Conservation (phyloP, 2,113 vertebrate species). For the Zosterops borbonicus region DNA sequence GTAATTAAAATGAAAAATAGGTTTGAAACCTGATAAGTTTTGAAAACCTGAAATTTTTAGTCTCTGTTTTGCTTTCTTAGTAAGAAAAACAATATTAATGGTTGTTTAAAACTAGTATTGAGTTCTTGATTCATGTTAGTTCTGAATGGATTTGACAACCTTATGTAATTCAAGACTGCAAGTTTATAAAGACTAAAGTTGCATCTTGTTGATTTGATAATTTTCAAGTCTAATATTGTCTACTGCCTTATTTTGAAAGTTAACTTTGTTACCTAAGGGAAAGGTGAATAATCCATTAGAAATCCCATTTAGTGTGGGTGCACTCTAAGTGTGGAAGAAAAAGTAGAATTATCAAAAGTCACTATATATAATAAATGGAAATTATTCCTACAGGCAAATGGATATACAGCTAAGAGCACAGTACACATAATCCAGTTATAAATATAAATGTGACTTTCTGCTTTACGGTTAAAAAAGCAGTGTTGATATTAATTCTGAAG, state of each 20-base stretch:
- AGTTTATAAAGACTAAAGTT: background rate
- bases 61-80: background rate
- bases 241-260: background rate
- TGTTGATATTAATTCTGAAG: slow-evolving; percentile 59
- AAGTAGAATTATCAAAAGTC: slow-evolving; percentile 41
- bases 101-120: background rate
- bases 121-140: background rate
- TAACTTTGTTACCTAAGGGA: slow-evolving; percentile 32
- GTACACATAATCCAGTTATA: slow-evolving; percentile 53
- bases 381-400: slow-evolving; percentile 49
- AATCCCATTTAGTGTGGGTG: slow-evolving; percentile 10
- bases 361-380: slow-evolving; percentile 55
- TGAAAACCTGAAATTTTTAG: background rate
- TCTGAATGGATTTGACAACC: background rate
- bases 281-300: slow-evolving; percentile 40
- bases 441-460: slow-evolving; percentile 60
- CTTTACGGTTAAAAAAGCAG: slow-evolving; percentile 58
- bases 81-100: background rate
- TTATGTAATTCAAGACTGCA: background rate
- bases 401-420: slow-evolving; percentile 1
- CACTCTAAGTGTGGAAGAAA: background rate
- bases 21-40: background rate
- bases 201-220: background rate
- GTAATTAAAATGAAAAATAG: background rate
- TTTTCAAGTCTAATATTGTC: background rate